These are phyloP conservation scores for Lutjanus erythropterus DNA, from an alignment of 2,113 vertebrate genomes.

Conservation along the genomic window DNA sequence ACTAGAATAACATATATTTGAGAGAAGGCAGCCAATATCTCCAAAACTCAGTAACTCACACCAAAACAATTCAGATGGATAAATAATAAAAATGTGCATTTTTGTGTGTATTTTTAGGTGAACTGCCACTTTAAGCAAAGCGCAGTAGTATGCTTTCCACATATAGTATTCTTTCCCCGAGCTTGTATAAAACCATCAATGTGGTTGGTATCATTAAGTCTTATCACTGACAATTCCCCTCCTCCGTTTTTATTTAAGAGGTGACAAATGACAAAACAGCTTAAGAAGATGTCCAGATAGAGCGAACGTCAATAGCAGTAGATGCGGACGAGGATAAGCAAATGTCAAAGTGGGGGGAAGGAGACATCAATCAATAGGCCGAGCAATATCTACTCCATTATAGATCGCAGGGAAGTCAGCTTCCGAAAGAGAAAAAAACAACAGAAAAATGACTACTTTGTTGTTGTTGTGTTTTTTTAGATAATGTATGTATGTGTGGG, in stretches of 20 bases:
- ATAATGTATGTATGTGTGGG: conserved; percentile 11
- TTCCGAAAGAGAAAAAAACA: conserved; percentile 26
- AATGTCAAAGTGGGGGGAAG: conserved; percentile 82
- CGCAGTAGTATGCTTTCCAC: conserved; percentile 7
- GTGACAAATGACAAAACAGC: conserved; percentile 83
- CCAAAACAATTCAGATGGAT: too few relatives aligned
- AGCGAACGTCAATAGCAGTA: conserved; percentile 74
- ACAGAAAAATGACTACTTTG: conserved; percentile 23
- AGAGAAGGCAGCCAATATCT: too few relatives aligned
- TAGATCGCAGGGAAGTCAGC: conserved; percentile 52
- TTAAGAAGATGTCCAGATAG: conserved; percentile 83
- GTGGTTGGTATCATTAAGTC: conserved; percentile 71
- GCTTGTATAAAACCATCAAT: conserved; percentile 54
- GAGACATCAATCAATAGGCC: conserved; percentile 78
- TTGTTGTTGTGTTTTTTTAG: conserved; percentile 34
- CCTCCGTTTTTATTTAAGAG: conserved; percentile 78
- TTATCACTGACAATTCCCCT: conserved; percentile 62
- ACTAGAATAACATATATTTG: too few relatives aligned
- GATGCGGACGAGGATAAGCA: conserved; percentile 80
- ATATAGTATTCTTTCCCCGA: conserved; percentile 14
- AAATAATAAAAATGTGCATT: too few relatives aligned
- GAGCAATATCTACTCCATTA: conserved; percentile 75
- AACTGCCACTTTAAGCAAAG: too few relatives aligned
- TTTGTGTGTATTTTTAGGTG: too few relatives aligned
- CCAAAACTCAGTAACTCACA: too few relatives aligned